Conservation (phyloP, 2,113 vertebrate species). For the Tylochromis polylepis region DNA sequence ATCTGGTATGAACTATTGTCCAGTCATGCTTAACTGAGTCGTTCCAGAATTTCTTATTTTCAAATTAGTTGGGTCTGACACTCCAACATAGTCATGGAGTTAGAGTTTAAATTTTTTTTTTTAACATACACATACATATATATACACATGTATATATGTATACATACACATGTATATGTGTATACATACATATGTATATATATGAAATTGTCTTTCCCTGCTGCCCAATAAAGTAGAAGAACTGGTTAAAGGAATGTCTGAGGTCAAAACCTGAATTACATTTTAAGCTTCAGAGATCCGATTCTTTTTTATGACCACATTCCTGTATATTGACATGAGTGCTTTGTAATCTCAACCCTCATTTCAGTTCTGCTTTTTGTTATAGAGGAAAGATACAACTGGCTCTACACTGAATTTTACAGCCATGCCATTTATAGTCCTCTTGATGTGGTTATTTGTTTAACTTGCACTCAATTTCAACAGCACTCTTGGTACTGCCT, state of each 20-base stretch:
- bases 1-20: constrained; percentile 80
- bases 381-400: not conserved
- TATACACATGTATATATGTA: too few relatives aligned
- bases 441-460: not conserved
- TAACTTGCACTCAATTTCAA: not conserved
- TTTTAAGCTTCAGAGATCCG: not conserved
- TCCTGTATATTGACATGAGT: not conserved
- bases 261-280: not conserved
- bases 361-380: not conserved
- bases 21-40: constrained; percentile 79
- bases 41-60: constrained; percentile 83
- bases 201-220: not conserved
- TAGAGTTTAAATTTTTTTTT: too few relatives aligned
- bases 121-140: too few relatives aligned
- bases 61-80: constrained; percentile 81
- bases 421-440: not conserved
- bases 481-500: not conserved
- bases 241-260: not conserved
- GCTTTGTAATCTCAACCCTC: not conserved
- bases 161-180: too few relatives aligned
- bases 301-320: not conserved
- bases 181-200: too few relatives aligned
- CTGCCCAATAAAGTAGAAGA: not conserved
- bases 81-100: constrained; percentile 80
- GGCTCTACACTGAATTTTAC: not conserved